These are phyloP conservation scores for Epizoanthus ramosus DNA, from an alignment of 92 coral and sea anemone genomes.

Conservation along the genomic window DNA sequence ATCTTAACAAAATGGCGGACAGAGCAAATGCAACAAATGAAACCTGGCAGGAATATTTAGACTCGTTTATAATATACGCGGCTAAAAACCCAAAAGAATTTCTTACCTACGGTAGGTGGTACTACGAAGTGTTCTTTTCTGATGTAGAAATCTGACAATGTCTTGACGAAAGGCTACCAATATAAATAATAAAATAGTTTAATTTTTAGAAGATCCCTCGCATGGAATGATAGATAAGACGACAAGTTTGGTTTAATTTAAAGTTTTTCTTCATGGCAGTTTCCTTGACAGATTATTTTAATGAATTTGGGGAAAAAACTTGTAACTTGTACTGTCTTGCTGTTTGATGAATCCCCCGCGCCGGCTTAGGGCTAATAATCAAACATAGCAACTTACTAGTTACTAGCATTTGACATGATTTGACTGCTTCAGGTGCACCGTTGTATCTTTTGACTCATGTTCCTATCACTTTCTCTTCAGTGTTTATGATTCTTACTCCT, in stretches of 20 bases:
- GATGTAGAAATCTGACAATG: neutral
- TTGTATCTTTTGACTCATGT: neutral
- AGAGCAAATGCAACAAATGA: conserved; percentile 40
- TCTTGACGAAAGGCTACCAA: neutral
- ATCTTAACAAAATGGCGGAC: conserved; percentile 59
- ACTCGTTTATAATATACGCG: conserved; percentile 79
- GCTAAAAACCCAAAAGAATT: conserved; percentile 88
- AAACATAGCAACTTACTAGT: no score
- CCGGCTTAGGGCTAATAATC: no score
- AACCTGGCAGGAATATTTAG: conserved; percentile 64
- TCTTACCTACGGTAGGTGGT: conserved; percentile 78
- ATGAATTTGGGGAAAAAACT: neutral
- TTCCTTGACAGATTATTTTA: neutral
- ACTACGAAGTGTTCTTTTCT: neutral
- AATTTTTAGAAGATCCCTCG: no score
- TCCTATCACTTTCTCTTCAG: conserved; percentile 54
- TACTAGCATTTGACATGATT: no score
- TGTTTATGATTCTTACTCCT: conserved; percentile 85
- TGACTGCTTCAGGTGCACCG: neutral
- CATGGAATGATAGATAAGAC: no score
- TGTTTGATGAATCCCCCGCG: no score
- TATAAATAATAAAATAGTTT: no score
- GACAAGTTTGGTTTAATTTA: no score
- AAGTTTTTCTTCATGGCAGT: no score
- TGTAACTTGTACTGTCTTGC: no score